phyloP scores from a whole-genome alignment of 2,888 invertebrate genomes.

The Leucoma salicis region DNA sequence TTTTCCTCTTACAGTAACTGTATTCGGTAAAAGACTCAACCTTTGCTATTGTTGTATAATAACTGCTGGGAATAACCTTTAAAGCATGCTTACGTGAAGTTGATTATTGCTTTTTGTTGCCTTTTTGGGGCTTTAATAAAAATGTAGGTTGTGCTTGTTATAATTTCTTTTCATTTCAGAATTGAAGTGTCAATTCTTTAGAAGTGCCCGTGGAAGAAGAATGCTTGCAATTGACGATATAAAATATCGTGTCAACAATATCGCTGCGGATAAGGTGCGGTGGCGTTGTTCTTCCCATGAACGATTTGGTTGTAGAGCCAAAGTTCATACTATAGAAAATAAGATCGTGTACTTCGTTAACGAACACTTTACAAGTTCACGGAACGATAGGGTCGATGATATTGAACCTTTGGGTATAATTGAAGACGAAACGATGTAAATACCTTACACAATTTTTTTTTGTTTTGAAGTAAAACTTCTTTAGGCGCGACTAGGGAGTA shows the following conservation, averaged over 20 bases:
- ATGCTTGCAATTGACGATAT: constrained; percentile 28
- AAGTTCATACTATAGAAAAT: constrained; percentile 33
- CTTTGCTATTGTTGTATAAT: too few relatives aligned
- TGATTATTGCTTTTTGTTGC: too few relatives aligned
- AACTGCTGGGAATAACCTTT: too few relatives aligned
- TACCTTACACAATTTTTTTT: too few relatives aligned
- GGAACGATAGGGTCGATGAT: background rate
- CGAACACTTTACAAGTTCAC: constrained; percentile 14
- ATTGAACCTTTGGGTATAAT: background rate
- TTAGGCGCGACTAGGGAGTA: too few relatives aligned
- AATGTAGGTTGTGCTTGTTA: too few relatives aligned
- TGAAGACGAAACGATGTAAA: background rate
- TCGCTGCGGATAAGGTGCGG: constrained; percentile 25
- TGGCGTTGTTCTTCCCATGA: constrained; percentile 45
- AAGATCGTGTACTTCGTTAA: constrained; percentile 26
- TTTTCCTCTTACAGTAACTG: too few relatives aligned
- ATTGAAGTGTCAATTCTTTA: constrained; percentile 22
- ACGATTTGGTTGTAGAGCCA: constrained; percentile 36
- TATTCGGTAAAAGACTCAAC: too few relatives aligned
- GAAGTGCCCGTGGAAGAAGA: constrained; percentile 25
- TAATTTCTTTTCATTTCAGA: too few relatives aligned
- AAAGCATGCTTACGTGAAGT: too few relatives aligned
- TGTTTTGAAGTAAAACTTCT: too few relatives aligned
- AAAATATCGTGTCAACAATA: constrained; percentile 31
- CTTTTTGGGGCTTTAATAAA: too few relatives aligned